Percentiles rank a stretch among this genome's conserved stretches.
Evolutionary conservation across 1,140 invertebrate genomes (phyloP).

Genomic region (Bombus turneri): DNA sequence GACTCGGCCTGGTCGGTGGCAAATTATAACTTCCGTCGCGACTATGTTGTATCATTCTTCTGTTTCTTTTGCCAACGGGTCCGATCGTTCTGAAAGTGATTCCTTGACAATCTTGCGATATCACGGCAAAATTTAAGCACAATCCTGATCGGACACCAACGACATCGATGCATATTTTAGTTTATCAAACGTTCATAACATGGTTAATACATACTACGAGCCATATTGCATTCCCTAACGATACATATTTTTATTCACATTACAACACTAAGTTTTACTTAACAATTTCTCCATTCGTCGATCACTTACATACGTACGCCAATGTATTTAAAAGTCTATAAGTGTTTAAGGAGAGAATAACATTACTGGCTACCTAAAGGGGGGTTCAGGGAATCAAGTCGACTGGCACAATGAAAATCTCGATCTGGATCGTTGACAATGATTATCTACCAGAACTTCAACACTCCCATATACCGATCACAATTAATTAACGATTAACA

Average conservation of each 20-base stretch:
- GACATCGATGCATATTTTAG: slow-evolving; percentile 56
- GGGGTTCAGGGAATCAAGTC: neutral
- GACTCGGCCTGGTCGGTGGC: slow-evolving; percentile 71
- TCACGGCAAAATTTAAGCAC: slow-evolving; percentile 38
- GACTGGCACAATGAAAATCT: neutral
- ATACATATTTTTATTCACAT: slow-evolving; percentile 39
- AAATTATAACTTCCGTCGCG: slow-evolving; percentile 79
- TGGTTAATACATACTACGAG: slow-evolving; percentile 58
- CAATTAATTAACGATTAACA: slow-evolving; percentile 50
- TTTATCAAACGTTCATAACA: slow-evolving; percentile 37
- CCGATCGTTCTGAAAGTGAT: slow-evolving; percentile 82
- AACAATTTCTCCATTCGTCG: slow-evolving; percentile 24
- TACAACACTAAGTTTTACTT: slow-evolving; percentile 33
- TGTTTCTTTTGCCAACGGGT: slow-evolving; percentile 80
- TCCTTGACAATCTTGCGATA: slow-evolving; percentile 75
- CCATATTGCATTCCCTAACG: slow-evolving; percentile 47
- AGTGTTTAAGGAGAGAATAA: slow-evolving; percentile 2
- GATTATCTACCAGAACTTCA: slow-evolving; percentile 11
- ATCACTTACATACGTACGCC: slow-evolving; percentile 2
- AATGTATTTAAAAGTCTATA: slow-evolving; percentile 4
- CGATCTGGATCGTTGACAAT: slow-evolving; percentile 36
- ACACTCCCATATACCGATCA: slow-evolving; percentile 57
- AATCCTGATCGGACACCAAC: slow-evolving; percentile 39
- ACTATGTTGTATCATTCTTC: slow-evolving; percentile 77
- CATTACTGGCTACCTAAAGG: slow-evolving; percentile 19